Percentiles rank a stretch among this genome's conserved stretches.
These are phyloP conservation scores for Chrysemys picta DNA, from an alignment of 2,113 vertebrate species.

Conservation along the genomic window DNA sequence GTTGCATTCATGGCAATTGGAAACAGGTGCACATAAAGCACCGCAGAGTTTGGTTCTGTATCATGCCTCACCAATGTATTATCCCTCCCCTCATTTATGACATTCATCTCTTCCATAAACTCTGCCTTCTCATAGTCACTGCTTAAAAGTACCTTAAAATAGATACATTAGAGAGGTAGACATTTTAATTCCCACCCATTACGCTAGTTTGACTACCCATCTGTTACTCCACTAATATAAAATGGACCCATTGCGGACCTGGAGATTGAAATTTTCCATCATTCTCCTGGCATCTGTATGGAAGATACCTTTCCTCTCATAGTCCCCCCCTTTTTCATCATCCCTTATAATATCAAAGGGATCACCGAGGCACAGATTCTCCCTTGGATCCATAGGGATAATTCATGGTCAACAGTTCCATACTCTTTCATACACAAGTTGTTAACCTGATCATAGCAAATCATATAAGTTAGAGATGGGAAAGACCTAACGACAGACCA, in stretches of 20 bases:
- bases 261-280: neutral
- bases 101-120: neutral
- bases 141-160: accelerated
- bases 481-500: neutral
- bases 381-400: accelerated
- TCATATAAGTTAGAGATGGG: neutral
- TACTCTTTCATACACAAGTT: neutral
- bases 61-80: neutral
- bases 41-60: neutral
- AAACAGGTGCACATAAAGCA: neutral
- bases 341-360: neutral
- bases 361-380: neutral
- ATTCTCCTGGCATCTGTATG: accelerated
- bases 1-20: neutral
- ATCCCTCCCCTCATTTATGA: neutral
- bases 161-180: neutral
- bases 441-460: neutral
- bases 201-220: neutral
- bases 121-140: neutral
- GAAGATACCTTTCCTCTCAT: neutral
- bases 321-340: neutral
- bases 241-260: neutral
- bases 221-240: neutral
- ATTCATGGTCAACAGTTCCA: neutral
- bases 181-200: neutral